Evolutionary conservation across 2,888 invertebrate species (phyloP), one percentile per base, ranked within the genome.

Genomic region (Pyrocoelia pectoralis): DNA sequence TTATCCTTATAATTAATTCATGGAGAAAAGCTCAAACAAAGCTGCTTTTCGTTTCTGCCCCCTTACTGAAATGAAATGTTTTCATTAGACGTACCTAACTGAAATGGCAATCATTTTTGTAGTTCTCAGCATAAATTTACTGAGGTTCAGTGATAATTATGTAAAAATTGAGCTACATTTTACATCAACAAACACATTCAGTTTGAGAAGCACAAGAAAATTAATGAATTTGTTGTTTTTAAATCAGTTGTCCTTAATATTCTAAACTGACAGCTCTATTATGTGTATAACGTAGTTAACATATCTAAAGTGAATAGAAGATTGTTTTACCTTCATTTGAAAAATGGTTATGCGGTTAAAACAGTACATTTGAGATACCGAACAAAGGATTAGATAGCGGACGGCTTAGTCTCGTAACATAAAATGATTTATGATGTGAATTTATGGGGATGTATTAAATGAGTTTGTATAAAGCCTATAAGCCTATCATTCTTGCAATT

Each of bases 381-480:
- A 60, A 67, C 59, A 67, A 66, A 61, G 61, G 64, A 61, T 66
- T 65, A 68, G 69, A 68, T 68, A 68, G 65, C 64, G 62, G 68
- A 68, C 67, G 59, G 51, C 61, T 60, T 60, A 62, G 58, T 65
- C 65, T 53, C 48, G 52, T 61, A 68, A 66, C 68, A 60, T 55
- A 56, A 38, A 54, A 59, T 70, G 70, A 70, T 70, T 70, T 70
- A 70, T 67, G 70, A 70, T 62, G 68, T 69, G 68, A 69, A 68
- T 69, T 69, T 70, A 69, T 70, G 69, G 68, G 69, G 63, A 63
- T 65, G 64, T 68, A 69, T 68, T 70, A 69, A 70, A 69, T 69
- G 70, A 69, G 69, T 70, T 70, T 70, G 66, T 69, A 68, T 70
- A 68, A 68, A 70, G 66, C 69, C 70, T 59, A 70, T 70, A 70